Evolutionary conservation across 2,113 vertebrate species (phyloP), one percentile per base, ranked within the genome.

Genomic region (Xenopus borealis): DNA sequence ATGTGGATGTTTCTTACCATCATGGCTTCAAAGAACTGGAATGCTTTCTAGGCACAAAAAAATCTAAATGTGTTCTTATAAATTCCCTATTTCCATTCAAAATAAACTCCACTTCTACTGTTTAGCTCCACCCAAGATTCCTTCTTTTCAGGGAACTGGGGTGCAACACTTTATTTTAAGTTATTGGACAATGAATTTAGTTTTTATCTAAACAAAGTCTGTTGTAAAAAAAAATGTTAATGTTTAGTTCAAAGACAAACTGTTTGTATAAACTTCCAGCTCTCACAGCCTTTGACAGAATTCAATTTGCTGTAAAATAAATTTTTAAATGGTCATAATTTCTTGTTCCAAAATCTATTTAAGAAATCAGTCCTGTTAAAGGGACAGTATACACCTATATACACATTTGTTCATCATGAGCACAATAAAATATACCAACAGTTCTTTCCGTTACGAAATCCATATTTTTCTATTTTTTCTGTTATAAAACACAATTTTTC

Each of bases 231-330:
- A 40, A 40, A 40, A 3, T 79, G 79, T 78, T 82, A 78, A 82
- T 81, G 71, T 23, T 11, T 83, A 81, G 84, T 88, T 16, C n/a
- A 12, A 50, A 45, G 7, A 16, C 6, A 12, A 46, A 45, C 63
- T 44, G 8, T 67, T 47, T 47, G 27, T 19, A 66, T 53, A 40
- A 13, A 57, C 57, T 16, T 69, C 18, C 40, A 62, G 44, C 57
- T 12, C 46, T 20, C 20, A 7, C 46, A 58, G 14, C 66, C 7
- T 18, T 62, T 70, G 18, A 13, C 27, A 52, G 46, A 12, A 44
- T 70, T 64, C 53, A 83, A 87, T 90, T 81, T 85, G 71, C 85
- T 93, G 83, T 89, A 91, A 91, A 92, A 91, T 93, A 93, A 93
- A 91, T 81, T 86, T 84, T 23, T 80, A 86, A 86, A 80, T 88